phyloP scores from a whole-genome alignment of 2,888 invertebrate species.

The Watsonalla cultraria region DNA sequence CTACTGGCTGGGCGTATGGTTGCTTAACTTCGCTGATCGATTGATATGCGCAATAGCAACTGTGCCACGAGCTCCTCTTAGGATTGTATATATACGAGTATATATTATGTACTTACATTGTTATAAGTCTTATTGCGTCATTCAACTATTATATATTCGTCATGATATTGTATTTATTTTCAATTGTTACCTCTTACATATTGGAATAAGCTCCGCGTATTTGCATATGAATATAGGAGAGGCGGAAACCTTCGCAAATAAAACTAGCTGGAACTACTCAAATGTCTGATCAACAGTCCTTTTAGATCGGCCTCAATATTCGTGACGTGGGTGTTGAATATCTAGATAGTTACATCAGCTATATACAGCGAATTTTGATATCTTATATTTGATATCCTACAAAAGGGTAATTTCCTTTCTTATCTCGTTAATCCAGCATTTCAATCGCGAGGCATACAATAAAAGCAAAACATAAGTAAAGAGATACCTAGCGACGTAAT shows the following conservation, averaged over 20 bases:
- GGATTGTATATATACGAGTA: too few species aligned
- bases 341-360: too few species aligned
- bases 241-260: slow-evolving; percentile 24
- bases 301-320: neutral
- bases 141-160: neutral
- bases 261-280: slow-evolving; percentile 19
- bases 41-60: too few species aligned
- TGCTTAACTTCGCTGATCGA: too few species aligned
- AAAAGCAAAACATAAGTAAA: neutral
- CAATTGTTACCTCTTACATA: slow-evolving; percentile 3
- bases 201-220: slow-evolving; percentile 28
- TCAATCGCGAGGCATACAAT: too few species aligned
- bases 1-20: too few species aligned
- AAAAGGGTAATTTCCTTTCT: too few species aligned
- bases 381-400: neutral
- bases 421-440: too few species aligned
- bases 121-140: neutral
- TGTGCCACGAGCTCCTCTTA: too few species aligned
- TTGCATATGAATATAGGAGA: slow-evolving; percentile 28
- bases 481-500: neutral
- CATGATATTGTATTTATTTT: neutral
- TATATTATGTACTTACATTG: neutral
- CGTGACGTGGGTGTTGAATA: neutral
- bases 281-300: slow-evolving; percentile 3
- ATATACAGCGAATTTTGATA: neutral